Evolutionary conservation across 2,797 vertebrate genomes (phyloP).

Genomic region (Rhinichthys osculus): DNA sequence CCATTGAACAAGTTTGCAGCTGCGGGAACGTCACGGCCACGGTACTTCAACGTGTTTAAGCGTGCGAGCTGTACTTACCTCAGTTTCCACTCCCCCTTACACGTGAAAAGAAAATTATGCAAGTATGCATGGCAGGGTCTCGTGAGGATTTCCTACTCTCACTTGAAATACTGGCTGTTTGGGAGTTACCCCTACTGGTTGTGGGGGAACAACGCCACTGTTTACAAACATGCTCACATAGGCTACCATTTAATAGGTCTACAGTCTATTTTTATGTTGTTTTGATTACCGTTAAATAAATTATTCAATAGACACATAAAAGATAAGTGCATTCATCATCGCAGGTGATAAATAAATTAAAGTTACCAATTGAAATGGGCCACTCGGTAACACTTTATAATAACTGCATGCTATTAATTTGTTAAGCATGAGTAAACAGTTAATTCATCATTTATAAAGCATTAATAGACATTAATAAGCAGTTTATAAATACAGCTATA

Average conservation of each 20-base stretch:
- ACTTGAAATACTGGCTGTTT: not conserved
- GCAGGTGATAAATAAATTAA: no score
- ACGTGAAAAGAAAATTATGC: conserved; percentile 59
- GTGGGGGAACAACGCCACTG: not conserved
- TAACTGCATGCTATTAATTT: no score
- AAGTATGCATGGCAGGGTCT: conserved; percentile 29
- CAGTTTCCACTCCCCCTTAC: conserved; percentile 43
- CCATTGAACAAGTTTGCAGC: conserved; percentile 21
- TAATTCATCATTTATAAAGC: no score
- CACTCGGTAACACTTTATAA: no score
- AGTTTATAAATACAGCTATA: no score
- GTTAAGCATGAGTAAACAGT: no score
- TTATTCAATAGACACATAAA: no score
- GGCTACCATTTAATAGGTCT: not conserved
- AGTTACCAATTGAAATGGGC: no score
- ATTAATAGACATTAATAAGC: no score
- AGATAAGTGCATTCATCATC: no score
- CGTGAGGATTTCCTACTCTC: not conserved
- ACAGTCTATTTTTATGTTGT: not conserved
- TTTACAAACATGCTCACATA: conserved; percentile 6
- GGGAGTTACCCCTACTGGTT: not conserved
- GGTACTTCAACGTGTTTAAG: conserved; percentile 7
- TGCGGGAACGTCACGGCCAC: conserved; percentile 26
- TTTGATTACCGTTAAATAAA: no score
- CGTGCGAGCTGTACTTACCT: conserved; percentile 20